phyloP scores from a whole-genome alignment of 23 tunicate species.

The Trididemnum clinides region DNA sequence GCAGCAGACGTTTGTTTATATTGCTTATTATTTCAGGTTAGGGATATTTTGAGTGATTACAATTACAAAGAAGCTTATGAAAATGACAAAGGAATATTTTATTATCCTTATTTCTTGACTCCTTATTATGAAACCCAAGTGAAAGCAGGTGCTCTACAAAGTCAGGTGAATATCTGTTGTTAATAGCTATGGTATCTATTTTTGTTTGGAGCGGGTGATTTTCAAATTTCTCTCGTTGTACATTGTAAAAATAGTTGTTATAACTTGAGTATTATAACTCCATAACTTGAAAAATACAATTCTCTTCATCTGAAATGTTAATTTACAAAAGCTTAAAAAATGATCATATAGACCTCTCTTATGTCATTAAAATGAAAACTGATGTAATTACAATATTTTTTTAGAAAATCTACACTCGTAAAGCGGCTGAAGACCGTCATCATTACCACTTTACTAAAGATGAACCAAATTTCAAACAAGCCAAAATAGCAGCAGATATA shows the following conservation, averaged over 20 bases:
- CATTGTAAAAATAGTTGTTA: too few relatives aligned
- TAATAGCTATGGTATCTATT: too few relatives aligned
- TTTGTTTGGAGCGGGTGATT: background rate
- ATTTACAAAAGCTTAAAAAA: too few relatives aligned
- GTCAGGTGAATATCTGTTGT: slow-evolving; percentile 61
- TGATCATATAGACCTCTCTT: too few relatives aligned
- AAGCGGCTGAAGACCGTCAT: slow-evolving; percentile 59
- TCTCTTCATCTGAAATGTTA: too few relatives aligned
- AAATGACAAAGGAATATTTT: slow-evolving; percentile 78
- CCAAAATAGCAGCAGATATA: slow-evolving; percentile 55
- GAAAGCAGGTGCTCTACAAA: slow-evolving; percentile 80
- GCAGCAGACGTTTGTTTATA: background rate
- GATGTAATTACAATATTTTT: too few relatives aligned
- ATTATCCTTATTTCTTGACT: slow-evolving; percentile 82
- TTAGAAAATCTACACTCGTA: slow-evolving; percentile 61
- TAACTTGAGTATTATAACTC: too few relatives aligned
- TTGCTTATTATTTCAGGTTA: slow-evolving; percentile 34
- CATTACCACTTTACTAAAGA: slow-evolving; percentile 56
- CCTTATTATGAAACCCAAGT: slow-evolving; percentile 81
- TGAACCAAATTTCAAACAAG: slow-evolving; percentile 78
- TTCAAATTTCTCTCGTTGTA: too few relatives aligned
- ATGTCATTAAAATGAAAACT: too few relatives aligned
- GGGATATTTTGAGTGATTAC: slow-evolving; percentile 63
- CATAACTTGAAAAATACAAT: too few relatives aligned
- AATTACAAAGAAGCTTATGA: slow-evolving; percentile 88